Base-by-base conservation (phyloP, 1,140 invertebrate genomes). In the Chrysomallon squamiferum region DNA sequence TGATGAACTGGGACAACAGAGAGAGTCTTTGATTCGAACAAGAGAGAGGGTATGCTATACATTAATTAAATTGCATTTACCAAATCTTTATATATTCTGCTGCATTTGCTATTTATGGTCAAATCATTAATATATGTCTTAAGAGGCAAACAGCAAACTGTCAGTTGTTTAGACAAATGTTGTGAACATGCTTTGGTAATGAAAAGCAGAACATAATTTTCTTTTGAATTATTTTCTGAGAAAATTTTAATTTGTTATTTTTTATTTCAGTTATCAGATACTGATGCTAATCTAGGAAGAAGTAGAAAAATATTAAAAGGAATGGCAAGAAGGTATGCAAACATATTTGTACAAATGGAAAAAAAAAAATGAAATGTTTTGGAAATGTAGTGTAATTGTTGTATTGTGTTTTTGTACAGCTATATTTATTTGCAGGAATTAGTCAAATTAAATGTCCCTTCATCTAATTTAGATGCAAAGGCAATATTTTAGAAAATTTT, bases 1-100 rank as follows among this genome's bases (percentile, higher is more conserved):
- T n/a, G 87, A 87, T 59, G 90, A 92, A 74, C 78, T 92, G 27
- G 88, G 88, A 2, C 83, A 80, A 62, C 91, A 92, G 77, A 84
- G 91, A 68, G 91, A 92, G 73, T 82, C 88, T 15, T 81, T 92
- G 13, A 74, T 89, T 3, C 74, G 90, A 68, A 90, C 90, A 15
- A 88, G 88, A 78, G 86, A 87, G 30, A 78, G 84, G 67, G 85
- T 86, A 72, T 67, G 75, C 62, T 47, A n/a, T 47, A n/a, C n/a
- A n/a, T n/a, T n/a, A n/a, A n/a, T n/a, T n/a, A n/a, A n/a, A n/a
- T n/a, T n/a, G n/a, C n/a, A n/a, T n/a, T n/a, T n/a, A n/a, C n/a
- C n/a, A n/a, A n/a, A n/a, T n/a, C n/a, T n/a, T n/a, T n/a, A n/a
- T n/a, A n/a, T n/a, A n/a, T n/a, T n/a, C n/a, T n/a, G n/a, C n/a